Conservation (phyloP, 1,140 invertebrate genomes). For the Euura saliciscinereae region DNA sequence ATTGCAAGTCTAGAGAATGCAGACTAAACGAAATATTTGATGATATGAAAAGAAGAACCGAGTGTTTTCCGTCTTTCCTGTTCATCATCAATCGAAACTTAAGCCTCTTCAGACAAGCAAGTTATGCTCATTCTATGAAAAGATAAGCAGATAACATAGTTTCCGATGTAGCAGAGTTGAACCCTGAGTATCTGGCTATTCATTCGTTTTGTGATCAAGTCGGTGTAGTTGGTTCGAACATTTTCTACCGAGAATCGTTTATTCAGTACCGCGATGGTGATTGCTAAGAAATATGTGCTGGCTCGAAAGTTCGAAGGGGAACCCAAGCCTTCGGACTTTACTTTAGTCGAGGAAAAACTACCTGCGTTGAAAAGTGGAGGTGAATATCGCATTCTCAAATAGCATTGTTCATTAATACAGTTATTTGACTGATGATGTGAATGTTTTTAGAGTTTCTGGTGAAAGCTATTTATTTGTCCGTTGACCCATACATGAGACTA, state of each 20-base stretch:
- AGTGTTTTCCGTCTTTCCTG: background rate
- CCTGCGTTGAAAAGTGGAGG: constrained; percentile 69
- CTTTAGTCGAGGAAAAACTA: constrained; percentile 69
- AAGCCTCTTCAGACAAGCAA: background rate
- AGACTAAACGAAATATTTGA: too few species aligned
- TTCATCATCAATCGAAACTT: background rate
- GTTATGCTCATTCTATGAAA: background rate
- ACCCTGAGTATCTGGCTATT: background rate
- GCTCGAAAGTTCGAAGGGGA: constrained; percentile 68
- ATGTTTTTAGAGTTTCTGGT: constrained; percentile 66
- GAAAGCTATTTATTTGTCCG: constrained; percentile 71
- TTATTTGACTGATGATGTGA: too few species aligned
- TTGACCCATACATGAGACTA: constrained; percentile 75
- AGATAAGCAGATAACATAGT: background rate
- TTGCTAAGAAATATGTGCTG: constrained; percentile 65
- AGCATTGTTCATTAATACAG: too few species aligned
- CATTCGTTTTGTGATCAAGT: background rate
- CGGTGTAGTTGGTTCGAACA: background rate
- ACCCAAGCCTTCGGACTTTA: constrained; percentile 68
- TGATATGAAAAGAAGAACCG: too few species aligned
- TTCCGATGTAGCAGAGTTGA: background rate
- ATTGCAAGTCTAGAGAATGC: too few species aligned
- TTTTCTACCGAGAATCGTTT: background rate
- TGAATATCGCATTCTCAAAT: constrained; percentile 38
- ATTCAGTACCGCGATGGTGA: constrained; percentile 53